Evolutionary conservation across 2,113 vertebrate genomes (phyloP), one percentile per base, ranked within the genome.

Genomic region (Leptodactylus fuscus): DNA sequence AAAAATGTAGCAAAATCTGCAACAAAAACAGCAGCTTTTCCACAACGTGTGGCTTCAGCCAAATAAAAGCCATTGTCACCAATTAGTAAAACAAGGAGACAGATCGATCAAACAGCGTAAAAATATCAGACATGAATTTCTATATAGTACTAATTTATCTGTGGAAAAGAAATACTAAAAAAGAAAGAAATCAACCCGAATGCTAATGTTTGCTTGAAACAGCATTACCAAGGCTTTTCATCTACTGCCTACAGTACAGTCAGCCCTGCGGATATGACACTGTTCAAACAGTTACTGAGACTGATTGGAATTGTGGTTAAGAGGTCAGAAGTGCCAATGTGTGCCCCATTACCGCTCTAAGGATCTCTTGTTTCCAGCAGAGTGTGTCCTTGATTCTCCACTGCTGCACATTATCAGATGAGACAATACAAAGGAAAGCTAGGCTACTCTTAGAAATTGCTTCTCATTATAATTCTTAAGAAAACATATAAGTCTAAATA

Each of bases 351-450:
- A 60, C n/a, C 55, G 9, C 22, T 60, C 55, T 27, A 60, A 60
- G 55, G n/a, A 60, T 60, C 55, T 60, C 55, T 60, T 60, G 9
- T 60, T 60, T 60, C 55, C 24, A 60, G 55, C 55, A 60, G n/a
- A n/a, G n/a, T n/a, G 22, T 60, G 55, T 24, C 55, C 55, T 60
- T 60, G 55, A 60, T 60, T 60, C n/a, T 60, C 22, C n/a, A 60
- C 22, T 60, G 22, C 3, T 51, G 49, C 49, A 20, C 15, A 51
- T 51, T 51, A 51, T 51, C 18, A 51, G 49, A 51, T 51, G 49
- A 51, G 49, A 51, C 49, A 51, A 20, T 16, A 60, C n/a, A 60
- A 9, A 27, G 27, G 55, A 60, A 60, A 12, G 8, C n/a, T 11
- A 60, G 24, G 55, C 55, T 24, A 12, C 55, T 24, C 18, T 51